A percentile compares a stretch with the other conserved stretches of the same genome.
These are phyloP conservation scores for Hippoglossus stenolepis DNA, from an alignment of 2,113 vertebrate species.

Conservation along the genomic window DNA sequence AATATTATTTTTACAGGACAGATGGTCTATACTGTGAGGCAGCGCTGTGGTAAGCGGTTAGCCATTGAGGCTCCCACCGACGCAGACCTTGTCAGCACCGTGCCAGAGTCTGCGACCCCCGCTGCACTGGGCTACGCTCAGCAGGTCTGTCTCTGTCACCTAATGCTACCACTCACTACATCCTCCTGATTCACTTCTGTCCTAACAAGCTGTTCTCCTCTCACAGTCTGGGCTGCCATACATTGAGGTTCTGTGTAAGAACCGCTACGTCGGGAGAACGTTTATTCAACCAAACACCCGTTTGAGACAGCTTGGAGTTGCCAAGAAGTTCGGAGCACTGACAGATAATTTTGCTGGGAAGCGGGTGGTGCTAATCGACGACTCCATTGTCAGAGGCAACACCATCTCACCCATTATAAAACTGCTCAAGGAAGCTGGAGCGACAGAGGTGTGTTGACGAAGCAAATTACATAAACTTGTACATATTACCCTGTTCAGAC, in stretches of 20 bases:
- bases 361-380: slow-evolving; percentile 93
- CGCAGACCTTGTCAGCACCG: slow-evolving; percentile 96
- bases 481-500: background rate
- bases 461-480: background rate
- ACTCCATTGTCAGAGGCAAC: slow-evolving; percentile 98
- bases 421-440: slow-evolving; percentile 95
- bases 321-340: slow-evolving; percentile 97
- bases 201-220: background rate
- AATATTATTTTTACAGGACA: slow-evolving; percentile 84
- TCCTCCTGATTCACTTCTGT: background rate
- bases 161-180: too few relatives aligned
- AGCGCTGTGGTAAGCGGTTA: slow-evolving; percentile 93
- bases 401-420: slow-evolving; percentile 98
- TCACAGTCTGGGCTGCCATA: slow-evolving; percentile 92
- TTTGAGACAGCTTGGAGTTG: slow-evolving; percentile 95
- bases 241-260: slow-evolving; percentile 97
- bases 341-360: slow-evolving; percentile 97
- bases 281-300: slow-evolving; percentile 99
- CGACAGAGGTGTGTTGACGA: slow-evolving; percentile 89
- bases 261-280: slow-evolving; percentile 95
- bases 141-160: slow-evolving; percentile 81
- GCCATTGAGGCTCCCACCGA: slow-evolving; percentile 95
- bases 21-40: slow-evolving; percentile 98
- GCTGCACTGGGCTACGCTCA: slow-evolving; percentile 95
- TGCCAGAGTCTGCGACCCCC: slow-evolving; percentile 97